Evolutionary conservation across 2,888 invertebrate species (phyloP).

Genomic region (Drosophila trichaetosa): DNA sequence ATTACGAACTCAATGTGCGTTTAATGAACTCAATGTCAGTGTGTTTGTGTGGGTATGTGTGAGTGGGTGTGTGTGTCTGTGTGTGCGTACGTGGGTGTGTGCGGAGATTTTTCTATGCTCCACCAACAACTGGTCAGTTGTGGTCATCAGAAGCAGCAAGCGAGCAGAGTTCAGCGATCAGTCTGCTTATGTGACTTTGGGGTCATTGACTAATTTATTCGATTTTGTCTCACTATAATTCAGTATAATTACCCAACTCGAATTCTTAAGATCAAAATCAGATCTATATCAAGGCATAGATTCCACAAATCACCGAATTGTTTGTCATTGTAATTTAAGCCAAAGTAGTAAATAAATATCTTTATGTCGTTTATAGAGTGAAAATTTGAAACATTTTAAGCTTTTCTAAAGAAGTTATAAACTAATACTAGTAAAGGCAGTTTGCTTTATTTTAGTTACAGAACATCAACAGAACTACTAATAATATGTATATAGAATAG

Average conservation of each 20-base stretch:
- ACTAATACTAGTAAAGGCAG: too few species aligned
- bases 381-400: not conserved
- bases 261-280: not conserved
- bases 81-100: conserved; percentile 14
- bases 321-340: not conserved
- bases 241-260: not conserved
- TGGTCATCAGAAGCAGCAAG: conserved; percentile 85
- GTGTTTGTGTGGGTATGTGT: not conserved
- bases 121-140: conserved; percentile 86
- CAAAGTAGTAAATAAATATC: not conserved
- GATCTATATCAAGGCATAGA: not conserved
- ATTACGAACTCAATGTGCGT: conserved; percentile 68
- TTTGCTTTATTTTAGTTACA: not conserved
- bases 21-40: conserved; percentile 71
- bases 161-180: conserved; percentile 3
- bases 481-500: not conserved
- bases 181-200: not conserved
- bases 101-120: conserved; percentile 49
- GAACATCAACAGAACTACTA: not conserved
- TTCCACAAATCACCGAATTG: not conserved
- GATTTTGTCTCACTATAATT: conserved; percentile 26
- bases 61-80: conserved; percentile 17
- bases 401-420: not conserved
- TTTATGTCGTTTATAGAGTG: not conserved
- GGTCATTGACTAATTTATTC: conserved; percentile 29